Conservation (phyloP, 2,888 invertebrate species). For the Eilema griseolum region DNA sequence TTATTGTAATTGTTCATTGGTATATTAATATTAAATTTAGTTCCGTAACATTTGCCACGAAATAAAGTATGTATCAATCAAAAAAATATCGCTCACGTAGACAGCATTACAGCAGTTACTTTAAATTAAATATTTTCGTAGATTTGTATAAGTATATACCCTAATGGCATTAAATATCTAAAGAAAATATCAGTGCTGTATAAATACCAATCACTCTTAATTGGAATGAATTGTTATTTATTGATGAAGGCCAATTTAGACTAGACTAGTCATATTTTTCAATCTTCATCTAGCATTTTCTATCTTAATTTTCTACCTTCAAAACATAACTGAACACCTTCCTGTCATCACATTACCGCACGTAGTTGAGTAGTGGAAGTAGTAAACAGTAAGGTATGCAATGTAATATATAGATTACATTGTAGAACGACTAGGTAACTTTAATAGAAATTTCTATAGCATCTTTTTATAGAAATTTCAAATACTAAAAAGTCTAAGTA, state of each 20-base stretch:
- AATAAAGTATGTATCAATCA: background rate
- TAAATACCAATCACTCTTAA: background rate
- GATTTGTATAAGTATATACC: background rate
- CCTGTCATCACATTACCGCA: conserved; percentile 24
- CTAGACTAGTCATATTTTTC: background rate
- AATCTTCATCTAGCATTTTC: background rate
- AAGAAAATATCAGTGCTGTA: background rate
- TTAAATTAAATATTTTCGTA: background rate
- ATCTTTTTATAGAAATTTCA: background rate
- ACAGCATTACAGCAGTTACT: background rate
- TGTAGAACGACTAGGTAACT: background rate
- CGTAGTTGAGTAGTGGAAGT: conserved; percentile 24
- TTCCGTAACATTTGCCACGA: background rate
- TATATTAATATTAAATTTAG: background rate
- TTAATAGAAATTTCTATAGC: too few relatives aligned
- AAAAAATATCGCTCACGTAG: background rate
- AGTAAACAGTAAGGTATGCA: conserved; percentile 6
- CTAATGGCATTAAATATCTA: background rate
- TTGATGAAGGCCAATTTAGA: background rate
- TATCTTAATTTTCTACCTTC: background rate
- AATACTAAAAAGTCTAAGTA: background rate
- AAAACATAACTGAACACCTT: conserved; percentile 19
- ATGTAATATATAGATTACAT: conserved; percentile 1
- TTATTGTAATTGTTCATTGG: background rate
- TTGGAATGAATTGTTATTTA: background rate